Conservation (phyloP, 1,140 invertebrate species). For the Saxidomus purpurata region DNA sequence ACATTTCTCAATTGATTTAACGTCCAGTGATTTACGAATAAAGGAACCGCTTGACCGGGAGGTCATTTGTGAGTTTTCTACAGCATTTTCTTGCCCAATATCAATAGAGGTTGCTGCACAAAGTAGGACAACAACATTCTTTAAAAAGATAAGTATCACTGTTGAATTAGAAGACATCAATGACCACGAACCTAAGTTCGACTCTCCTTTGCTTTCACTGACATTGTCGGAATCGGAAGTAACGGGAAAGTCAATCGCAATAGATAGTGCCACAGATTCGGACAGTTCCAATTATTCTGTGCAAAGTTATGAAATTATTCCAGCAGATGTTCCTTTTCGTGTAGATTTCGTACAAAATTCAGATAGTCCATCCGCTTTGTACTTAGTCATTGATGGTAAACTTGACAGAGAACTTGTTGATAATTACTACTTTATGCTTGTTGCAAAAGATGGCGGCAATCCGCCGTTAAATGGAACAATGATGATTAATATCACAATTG, state of each 20-base stretch:
- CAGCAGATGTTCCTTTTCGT: conserved; percentile 91
- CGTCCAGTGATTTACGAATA: conserved; percentile 68
- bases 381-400: conserved; percentile 89
- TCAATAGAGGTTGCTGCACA: conserved; percentile 69
- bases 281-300: conserved; percentile 93
- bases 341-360: conserved; percentile 90
- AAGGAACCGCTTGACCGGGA: conserved; percentile 70
- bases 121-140: conserved; percentile 64
- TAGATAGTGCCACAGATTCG: conserved; percentile 90
- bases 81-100: conserved; percentile 60
- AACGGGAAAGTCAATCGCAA: conserved; percentile 53
- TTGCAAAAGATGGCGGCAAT: conserved; percentile 92
- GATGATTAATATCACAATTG: conserved; percentile 84
- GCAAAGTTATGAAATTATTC: conserved; percentile 87
- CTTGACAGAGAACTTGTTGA: conserved; percentile 94
- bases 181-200: conserved; percentile 89
- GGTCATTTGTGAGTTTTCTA: conserved; percentile 69
- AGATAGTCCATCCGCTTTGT: conserved; percentile 88
- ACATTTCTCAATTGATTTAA: conserved; percentile 69
- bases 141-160: conserved; percentile 88
- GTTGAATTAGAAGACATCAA: conserved; percentile 97
- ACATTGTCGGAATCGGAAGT: conserved; percentile 72
- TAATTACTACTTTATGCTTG: conserved; percentile 94
- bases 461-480: conserved; percentile 93
- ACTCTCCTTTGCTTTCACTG: conserved; percentile 88